Conservation (phyloP, 2,888 invertebrate species). For the Baronia brevicornis region DNA sequence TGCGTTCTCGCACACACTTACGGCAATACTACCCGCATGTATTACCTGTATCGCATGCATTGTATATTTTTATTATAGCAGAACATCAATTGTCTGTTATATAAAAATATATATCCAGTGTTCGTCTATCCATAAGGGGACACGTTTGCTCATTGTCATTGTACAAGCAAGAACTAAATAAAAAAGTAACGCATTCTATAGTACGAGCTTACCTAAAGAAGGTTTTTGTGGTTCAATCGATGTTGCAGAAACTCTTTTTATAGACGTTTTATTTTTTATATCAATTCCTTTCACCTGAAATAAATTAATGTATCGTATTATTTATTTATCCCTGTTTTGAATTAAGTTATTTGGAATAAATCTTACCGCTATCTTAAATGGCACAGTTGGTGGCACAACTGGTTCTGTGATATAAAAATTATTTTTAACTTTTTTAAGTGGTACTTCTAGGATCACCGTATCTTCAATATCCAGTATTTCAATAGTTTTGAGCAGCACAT, state of each 20-base stretch:
- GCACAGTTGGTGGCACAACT: slow-evolving; percentile 28
- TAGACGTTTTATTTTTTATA: slow-evolving; percentile 19
- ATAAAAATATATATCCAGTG: too few species aligned
- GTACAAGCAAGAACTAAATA: too few species aligned
- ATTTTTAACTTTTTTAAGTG: slow-evolving; percentile 25
- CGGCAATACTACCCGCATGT: too few species aligned
- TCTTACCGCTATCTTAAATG: slow-evolving; percentile 43
- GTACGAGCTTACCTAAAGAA: slow-evolving; percentile 22
- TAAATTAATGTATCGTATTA: slow-evolving; percentile 1
- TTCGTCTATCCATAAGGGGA: too few species aligned
- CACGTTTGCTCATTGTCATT: too few species aligned
- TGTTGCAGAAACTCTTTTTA: slow-evolving; percentile 30
- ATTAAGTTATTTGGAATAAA: neutral
- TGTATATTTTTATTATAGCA: too few species aligned
- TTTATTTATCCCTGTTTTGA: neutral
- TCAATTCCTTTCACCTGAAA: slow-evolving; percentile 36
- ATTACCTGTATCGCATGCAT: too few species aligned
- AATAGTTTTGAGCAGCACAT: slow-evolving; percentile 26
- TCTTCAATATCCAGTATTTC: slow-evolving; percentile 31
- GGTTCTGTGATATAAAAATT: slow-evolving; percentile 32
- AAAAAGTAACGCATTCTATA: too few species aligned
- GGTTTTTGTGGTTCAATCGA: slow-evolving; percentile 30
- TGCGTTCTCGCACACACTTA: too few species aligned
- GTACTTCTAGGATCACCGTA: slow-evolving; percentile 24
- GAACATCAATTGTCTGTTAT: too few species aligned